Conservation (phyloP, 2,797 vertebrate genomes). For the Gallinago stenura region DNA sequence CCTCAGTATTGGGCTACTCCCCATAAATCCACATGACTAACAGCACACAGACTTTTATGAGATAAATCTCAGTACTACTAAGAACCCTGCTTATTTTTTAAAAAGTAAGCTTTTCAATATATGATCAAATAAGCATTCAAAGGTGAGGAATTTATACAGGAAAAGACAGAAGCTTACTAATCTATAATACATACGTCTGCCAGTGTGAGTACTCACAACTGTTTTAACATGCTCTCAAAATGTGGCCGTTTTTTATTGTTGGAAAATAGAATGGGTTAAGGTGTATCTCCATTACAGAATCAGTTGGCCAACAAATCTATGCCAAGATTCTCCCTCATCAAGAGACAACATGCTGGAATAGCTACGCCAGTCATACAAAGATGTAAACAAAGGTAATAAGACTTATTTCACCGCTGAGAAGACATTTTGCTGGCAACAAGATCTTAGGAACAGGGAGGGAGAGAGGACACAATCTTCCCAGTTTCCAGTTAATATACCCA, state of each 20-base stretch:
- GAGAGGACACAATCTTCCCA: background rate
- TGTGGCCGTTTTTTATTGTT: background rate
- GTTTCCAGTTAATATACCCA: background rate
- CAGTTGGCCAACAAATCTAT: background rate
- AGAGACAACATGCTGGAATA: background rate
- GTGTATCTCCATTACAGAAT: background rate
- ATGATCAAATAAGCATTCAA: background rate
- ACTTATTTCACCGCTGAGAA: background rate
- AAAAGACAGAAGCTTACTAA: background rate
- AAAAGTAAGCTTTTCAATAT: background rate
- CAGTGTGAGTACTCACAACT: background rate
- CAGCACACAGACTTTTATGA: background rate
- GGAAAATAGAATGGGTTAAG: background rate
- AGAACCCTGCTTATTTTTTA: background rate
- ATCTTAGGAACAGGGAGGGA: accelerated
- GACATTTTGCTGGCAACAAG: background rate
- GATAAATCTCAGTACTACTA: background rate
- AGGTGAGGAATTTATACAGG: background rate
- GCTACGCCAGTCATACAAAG: background rate
- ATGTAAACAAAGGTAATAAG: background rate
- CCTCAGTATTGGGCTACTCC: background rate
- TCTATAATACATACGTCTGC: background rate
- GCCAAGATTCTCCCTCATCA: background rate
- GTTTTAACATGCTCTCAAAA: background rate
- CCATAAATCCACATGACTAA: background rate